Percentiles rank a stretch among this genome's conserved stretches.
Evolutionary conservation across 2,113 vertebrate genomes (phyloP).

Genomic region (Callopanchax toddi): DNA sequence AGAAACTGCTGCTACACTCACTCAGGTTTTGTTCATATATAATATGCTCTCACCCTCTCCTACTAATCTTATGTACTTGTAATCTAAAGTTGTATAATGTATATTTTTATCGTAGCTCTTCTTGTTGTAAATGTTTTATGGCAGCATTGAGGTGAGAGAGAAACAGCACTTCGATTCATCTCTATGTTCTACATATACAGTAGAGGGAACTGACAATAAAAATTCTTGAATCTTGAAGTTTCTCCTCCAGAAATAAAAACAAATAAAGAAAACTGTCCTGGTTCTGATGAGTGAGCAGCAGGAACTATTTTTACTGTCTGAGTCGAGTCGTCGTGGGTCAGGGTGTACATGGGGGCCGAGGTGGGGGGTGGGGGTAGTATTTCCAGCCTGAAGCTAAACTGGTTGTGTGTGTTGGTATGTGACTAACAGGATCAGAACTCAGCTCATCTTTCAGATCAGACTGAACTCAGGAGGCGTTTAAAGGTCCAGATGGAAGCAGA

Average conservation of each 20-base stretch:
- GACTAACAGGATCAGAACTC: slow-evolving; percentile 20
- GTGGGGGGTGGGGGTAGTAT: slow-evolving; percentile 32
- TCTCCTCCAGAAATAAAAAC: too few relatives aligned
- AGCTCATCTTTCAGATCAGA: slow-evolving; percentile 47
- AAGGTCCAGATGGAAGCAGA: not conserved
- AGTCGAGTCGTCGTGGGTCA: slow-evolving; percentile 9
- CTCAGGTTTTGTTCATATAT: too few relatives aligned
- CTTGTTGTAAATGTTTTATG: too few relatives aligned
- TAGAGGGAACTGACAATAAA: too few relatives aligned
- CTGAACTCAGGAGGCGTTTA: slow-evolving; percentile 7
- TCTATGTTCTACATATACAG: too few relatives aligned
- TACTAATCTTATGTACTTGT: too few relatives aligned
- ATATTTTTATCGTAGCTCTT: too few relatives aligned
- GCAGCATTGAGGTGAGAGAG: too few relatives aligned
- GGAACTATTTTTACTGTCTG: slow-evolving; percentile 51
- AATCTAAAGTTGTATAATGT: too few relatives aligned
- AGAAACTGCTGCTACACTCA: too few relatives aligned
- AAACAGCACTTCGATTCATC: too few relatives aligned
- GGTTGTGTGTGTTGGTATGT: slow-evolving; percentile 30
- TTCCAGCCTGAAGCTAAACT: not conserved
- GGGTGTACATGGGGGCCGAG: slow-evolving; percentile 4
- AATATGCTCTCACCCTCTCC: too few relatives aligned
- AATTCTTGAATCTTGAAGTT: not conserved
- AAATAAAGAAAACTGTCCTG: not conserved
- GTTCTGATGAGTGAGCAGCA: slow-evolving; percentile 35